Evolutionary conservation across 2,113 vertebrate species (phyloP).

Genomic region (Thunnus thynnus): DNA sequence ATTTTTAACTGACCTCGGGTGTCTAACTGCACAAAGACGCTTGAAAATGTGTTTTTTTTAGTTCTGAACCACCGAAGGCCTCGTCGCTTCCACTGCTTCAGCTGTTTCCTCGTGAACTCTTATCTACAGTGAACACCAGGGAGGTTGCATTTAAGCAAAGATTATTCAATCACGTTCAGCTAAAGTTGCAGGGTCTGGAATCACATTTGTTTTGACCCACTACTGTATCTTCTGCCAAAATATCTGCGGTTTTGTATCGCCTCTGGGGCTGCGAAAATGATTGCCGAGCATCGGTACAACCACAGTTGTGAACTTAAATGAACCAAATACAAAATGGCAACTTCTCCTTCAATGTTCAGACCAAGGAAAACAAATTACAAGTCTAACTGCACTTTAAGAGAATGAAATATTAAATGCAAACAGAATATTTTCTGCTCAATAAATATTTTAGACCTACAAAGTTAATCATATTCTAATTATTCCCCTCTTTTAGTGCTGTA

Average conservation of each 20-base stretch:
- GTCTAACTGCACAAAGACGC: neutral
- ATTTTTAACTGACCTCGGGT: neutral
- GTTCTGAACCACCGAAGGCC: neutral
- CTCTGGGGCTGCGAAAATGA: neutral
- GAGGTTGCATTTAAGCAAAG: neutral
- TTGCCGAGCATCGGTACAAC: neutral
- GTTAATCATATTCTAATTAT: constrained; percentile 28
- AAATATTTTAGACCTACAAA: neutral
- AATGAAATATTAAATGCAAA: constrained; percentile 4
- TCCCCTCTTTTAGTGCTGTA: neutral
- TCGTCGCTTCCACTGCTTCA: neutral
- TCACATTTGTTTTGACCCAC: neutral
- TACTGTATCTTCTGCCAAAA: constrained; percentile 2
- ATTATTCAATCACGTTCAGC: neutral
- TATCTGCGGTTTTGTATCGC: neutral
- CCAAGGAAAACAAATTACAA: neutral
- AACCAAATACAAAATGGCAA: neutral
- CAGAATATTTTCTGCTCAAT: neutral
- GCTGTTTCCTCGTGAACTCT: neutral
- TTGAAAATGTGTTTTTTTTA: neutral
- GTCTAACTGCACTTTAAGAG: neutral
- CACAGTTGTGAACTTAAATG: neutral
- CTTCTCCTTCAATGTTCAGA: neutral
- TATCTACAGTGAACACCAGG: constrained; percentile 23
- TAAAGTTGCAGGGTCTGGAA: neutral